These are phyloP conservation scores for Oligia latruncula DNA, from an alignment of 2,888 invertebrate genomes.

Conservation along the genomic window DNA sequence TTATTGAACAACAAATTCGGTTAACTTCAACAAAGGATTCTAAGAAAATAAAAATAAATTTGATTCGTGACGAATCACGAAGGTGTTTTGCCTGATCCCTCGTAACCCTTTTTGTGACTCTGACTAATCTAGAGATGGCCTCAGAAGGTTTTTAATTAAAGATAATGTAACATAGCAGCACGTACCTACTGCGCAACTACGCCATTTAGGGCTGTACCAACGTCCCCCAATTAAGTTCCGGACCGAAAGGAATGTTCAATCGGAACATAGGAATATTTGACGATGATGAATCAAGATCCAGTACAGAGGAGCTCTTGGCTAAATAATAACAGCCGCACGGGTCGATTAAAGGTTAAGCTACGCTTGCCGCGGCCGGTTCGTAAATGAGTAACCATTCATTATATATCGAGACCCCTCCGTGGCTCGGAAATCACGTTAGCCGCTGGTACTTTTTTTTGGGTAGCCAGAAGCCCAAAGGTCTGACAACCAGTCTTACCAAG, in stretches of 20 bases:
- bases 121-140: conserved; percentile 88
- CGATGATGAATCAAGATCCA: neutral
- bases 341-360: no score
- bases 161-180: conserved; percentile 87
- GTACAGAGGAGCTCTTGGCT: no score
- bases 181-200: conserved; percentile 77
- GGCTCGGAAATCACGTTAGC: no score
- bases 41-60: conserved; percentile 88
- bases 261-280: conserved; percentile 2
- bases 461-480: no score
- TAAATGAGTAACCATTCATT: no score
- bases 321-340: no score
- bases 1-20: conserved; percentile 89
- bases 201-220: conserved; percentile 46
- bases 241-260: conserved; percentile 32
- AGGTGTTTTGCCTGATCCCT: conserved; percentile 87
- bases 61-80: conserved; percentile 89
- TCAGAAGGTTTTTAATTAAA: conserved; percentile 88
- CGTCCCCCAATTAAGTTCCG: conserved; percentile 21
- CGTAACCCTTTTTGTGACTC: conserved; percentile 88
- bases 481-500: no score
- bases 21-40: conserved; percentile 88
- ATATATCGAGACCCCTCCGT: no score
- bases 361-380: no score
- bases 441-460: no score